phyloP scores from a whole-genome alignment of 2,888 invertebrate species.

The Gnatocerus cornutus region DNA sequence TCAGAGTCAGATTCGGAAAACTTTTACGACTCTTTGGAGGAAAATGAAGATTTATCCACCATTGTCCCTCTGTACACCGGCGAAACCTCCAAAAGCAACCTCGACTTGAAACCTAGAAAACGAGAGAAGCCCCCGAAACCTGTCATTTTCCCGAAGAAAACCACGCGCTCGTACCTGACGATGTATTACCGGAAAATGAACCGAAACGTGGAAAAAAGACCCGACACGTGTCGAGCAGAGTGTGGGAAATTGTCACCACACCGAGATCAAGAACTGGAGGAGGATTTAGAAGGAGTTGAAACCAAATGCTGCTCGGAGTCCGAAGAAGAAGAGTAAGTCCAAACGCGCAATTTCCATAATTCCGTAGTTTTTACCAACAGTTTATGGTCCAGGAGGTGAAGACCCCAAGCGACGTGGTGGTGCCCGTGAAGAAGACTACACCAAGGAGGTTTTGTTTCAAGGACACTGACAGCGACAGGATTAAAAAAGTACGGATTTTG shows the following conservation, averaged over 20 bases:
- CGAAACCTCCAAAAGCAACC: slow-evolving; percentile 17
- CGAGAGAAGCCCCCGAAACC: slow-evolving; percentile 8
- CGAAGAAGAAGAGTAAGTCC: slow-evolving; percentile 13
- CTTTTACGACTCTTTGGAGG: slow-evolving; percentile 49
- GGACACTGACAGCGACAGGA: not conserved
- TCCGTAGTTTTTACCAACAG: slow-evolving; percentile 18
- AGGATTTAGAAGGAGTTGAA: not conserved
- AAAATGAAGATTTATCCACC: slow-evolving; percentile 22
- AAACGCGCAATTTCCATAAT: not conserved
- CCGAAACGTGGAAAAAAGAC: not conserved
- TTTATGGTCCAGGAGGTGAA: slow-evolving; percentile 5
- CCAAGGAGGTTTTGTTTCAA: not conserved
- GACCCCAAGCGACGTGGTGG: not conserved
- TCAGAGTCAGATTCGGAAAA: slow-evolving; percentile 39
- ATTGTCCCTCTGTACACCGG: slow-evolving; percentile 30
- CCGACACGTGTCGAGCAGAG: slow-evolving; percentile 19
- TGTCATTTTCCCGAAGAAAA: not conserved
- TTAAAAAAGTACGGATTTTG: slow-evolving; percentile 9
- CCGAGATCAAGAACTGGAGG: slow-evolving; percentile 12
- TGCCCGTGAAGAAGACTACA: too few species aligned
- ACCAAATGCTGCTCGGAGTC: not conserved
- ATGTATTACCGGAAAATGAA: slow-evolving; percentile 29
- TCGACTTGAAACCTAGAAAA: not conserved
- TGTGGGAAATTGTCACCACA: slow-evolving; percentile 23
- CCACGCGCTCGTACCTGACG: slow-evolving; percentile 12